These are phyloP conservation scores for Simalia tracyae DNA, from an alignment of 2,797 vertebrate genomes.

Conservation along the genomic window DNA sequence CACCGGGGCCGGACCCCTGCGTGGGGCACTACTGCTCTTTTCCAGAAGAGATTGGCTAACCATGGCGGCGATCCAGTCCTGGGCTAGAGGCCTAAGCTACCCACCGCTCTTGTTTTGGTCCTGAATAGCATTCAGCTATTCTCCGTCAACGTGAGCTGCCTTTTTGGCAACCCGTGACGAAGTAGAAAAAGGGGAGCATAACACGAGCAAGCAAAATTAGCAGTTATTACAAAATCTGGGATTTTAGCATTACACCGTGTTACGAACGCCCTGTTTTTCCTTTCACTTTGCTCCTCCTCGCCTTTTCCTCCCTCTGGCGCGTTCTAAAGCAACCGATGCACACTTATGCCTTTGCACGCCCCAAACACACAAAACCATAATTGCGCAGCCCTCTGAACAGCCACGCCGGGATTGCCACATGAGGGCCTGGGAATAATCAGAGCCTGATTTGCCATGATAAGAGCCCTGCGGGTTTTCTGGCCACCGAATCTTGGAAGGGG, in stretches of 20 bases:
- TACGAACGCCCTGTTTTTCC: neutral
- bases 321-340: neutral
- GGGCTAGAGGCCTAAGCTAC: neutral
- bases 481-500: neutral
- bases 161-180: neutral
- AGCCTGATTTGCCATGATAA: neutral
- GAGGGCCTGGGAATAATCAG: neutral
- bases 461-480: neutral
- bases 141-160: neutral
- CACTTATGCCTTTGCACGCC: no score
- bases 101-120: no score
- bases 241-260: neutral
- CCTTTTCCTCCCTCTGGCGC: neutral
- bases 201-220: neutral
- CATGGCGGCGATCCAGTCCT: neutral
- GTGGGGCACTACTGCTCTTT: neutral
- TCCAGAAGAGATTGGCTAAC: neutral
- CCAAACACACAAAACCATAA: neutral
- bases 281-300: neutral
- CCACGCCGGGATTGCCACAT: neutral
- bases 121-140: neutral
- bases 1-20: neutral
- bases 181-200: neutral
- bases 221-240: neutral
- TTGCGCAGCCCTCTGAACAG: neutral